Evolutionary conservation across 1,140 invertebrate species (phyloP), one percentile per base, ranked within the genome.

Genomic region (Drosophila repleta): DNA sequence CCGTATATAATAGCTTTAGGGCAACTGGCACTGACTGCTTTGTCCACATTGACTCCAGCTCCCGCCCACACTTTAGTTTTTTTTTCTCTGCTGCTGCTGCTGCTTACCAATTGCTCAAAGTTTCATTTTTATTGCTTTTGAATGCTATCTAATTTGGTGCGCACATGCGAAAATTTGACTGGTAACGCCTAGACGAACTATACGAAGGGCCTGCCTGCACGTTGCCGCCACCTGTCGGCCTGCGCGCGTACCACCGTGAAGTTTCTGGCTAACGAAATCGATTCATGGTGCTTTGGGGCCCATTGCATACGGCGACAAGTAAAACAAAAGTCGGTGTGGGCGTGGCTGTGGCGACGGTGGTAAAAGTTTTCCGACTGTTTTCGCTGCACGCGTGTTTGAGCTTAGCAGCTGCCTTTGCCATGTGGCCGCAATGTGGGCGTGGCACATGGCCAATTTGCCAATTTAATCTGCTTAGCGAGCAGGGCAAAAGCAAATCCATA

Each of bases 141-240:
- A 76, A 65, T 79, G 69, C 58, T 76, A 79, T 79, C 76, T 79
- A 79, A 79, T 76, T 79, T 76, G 62, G 63, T 32, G 67, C 63
- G 76, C 76, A 78, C 76, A 78, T 78, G 76, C 74, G 69, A 76
- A 72, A 76, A 79, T 79, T 79, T 79, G 63, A 76, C 76, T 79
- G 69, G 76, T 41, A 64, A 76, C 68, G 76, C 76, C 75, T 62
- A 49, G 17, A 24, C 24, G 48, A 35, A 45, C 41, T 39, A 35
- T 37, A 21, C n/a, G 15, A 18, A 32, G n/a, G 46, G 32, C 26
- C 8, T 43, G 1, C 15, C 8, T 2, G 7, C 17, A 7, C 26
- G 26, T 29, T 41, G 39, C n/a, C 39, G 39, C 39, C 39, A 41
- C 39, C 39, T 41, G 39, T 41, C 39, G 39, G 39, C 15, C 7